Evolutionary conservation across 2,113 vertebrate species (phyloP), one percentile per base, ranked within the genome.

Genomic region (Phalacrocorax carbo): DNA sequence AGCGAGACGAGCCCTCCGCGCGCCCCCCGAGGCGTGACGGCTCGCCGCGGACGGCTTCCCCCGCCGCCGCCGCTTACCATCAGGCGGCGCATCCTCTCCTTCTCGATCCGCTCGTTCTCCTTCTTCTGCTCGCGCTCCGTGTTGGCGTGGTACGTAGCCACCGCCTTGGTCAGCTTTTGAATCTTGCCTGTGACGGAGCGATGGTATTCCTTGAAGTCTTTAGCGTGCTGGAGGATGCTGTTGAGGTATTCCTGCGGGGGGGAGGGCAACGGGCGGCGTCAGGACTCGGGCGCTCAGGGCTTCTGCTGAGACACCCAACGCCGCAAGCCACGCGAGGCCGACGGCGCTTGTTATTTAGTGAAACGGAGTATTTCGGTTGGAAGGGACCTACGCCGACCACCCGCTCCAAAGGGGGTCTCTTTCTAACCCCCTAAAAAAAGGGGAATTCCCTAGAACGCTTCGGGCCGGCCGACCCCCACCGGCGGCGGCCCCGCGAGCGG

Each of bases 101-200:
- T 99, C 96, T 99, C 99, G 2, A 99, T 99, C 46, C 99, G 98
- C 92, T 99, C 99, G 0, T 99, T 99, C 95, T 99, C 99, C 58
- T 99, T 99, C 98, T 99, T 99, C 98, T 99, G 99, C 84, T 99
- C 99, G 1, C 99, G 98, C 98, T 99, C 99, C 0, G 99, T 99
- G 98, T 99, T 99, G 97, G 99, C 99, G 0, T 99, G 99, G 92
- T 99, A 99, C 0, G 99, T 99, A 84, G 99, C 98, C 94, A 99
- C 99, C 0, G 99, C 99, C 98, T 99, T 99, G 49, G 99, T 99
- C 81, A 99, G 98, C 92, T 99, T 99, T 94, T 99, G 99, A 88
- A 99, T 98, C 91, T 99, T 99, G 4, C 99, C 99, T 0, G 99
- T 99, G 95, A 99, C 99, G 2, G 99, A 99, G 58, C 99, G 98